Conservation (phyloP, 2,888 invertebrate species). For the Pomacea canaliculata region DNA sequence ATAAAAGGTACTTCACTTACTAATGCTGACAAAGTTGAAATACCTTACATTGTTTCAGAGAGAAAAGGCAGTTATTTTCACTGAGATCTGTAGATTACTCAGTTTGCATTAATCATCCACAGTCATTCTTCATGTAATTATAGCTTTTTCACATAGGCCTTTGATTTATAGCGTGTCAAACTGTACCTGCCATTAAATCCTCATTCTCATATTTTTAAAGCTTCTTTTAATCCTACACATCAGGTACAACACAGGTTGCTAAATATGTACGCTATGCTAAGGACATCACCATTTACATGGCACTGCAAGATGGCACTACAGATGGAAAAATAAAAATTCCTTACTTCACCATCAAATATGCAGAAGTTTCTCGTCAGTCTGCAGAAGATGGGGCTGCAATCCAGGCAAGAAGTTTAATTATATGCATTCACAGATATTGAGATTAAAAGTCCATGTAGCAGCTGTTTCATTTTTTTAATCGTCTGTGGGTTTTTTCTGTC, state of each 20-base stretch:
- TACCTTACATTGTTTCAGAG: too few species aligned
- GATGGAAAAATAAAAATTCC: constrained; percentile 77
- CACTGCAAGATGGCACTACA: constrained; percentile 46
- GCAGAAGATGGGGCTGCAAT: constrained; percentile 56
- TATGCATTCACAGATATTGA: too few species aligned
- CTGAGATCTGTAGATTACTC: too few species aligned
- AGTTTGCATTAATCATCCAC: too few species aligned
- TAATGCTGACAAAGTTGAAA: too few species aligned
- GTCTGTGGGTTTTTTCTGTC: background rate
- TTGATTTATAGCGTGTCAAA: too few species aligned
- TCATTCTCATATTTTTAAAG: too few species aligned
- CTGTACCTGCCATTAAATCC: too few species aligned
- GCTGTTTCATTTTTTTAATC: background rate
- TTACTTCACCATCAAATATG: constrained; percentile 75
- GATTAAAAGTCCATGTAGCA: background rate
- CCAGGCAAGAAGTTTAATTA: constrained; percentile 36
- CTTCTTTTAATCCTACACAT: background rate
- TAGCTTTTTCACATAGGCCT: too few species aligned
- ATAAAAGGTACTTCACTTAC: too few species aligned
- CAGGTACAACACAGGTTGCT: background rate
- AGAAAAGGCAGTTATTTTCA: too few species aligned
- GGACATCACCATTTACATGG: constrained; percentile 49
- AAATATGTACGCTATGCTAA: constrained; percentile 58
- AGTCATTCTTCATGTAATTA: too few species aligned
- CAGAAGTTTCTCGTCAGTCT: constrained; percentile 70